phyloP scores from a whole-genome alignment of 2,797 vertebrate species.

The Chloroceryle inda region DNA sequence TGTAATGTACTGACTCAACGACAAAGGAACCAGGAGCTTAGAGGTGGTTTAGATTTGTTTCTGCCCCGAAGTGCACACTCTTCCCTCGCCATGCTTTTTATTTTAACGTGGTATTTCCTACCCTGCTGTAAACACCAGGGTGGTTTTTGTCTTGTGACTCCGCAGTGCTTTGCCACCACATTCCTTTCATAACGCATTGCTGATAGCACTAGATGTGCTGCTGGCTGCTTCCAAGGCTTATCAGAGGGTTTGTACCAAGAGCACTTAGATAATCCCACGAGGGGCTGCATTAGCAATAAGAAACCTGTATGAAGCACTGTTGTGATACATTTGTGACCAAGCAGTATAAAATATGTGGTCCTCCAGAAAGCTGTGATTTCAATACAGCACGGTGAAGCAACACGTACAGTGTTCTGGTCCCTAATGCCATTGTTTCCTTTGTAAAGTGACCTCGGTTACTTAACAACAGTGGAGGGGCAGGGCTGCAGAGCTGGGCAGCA shows the following conservation, averaged over 20 bases:
- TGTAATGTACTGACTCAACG: not conserved
- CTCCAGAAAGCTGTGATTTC: not conserved
- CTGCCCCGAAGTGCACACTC: not conserved
- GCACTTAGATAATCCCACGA: slow-evolving; percentile 21
- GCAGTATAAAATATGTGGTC: not conserved
- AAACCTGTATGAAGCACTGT: slow-evolving; percentile 34
- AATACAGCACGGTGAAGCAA: not conserved
- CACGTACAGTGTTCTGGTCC: accelerated
- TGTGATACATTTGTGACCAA: not conserved
- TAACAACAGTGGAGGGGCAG: accelerated
- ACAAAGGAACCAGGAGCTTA: slow-evolving; percentile 48
- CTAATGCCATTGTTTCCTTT: not conserved
- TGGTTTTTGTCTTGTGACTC: slow-evolving; percentile 78
- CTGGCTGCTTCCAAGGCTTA: slow-evolving; percentile 41
- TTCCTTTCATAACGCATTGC: slow-evolving; percentile 71
- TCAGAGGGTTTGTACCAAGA: slow-evolving; percentile 51
- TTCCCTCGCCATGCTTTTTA: slow-evolving; percentile 51
- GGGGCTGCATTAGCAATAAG: slow-evolving; percentile 38
- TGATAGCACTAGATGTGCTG: slow-evolving; percentile 60
- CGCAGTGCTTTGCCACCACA: slow-evolving; percentile 66
- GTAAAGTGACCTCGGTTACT: not conserved
- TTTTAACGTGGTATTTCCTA: slow-evolving; percentile 73
- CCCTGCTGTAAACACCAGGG: slow-evolving; percentile 70
- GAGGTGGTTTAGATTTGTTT: slow-evolving; percentile 46
- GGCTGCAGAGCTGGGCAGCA: not conserved